A percentile compares a stretch with the other conserved stretches of the same genome.
Conservation (phyloP, 2,797 vertebrate genomes). For the Anas bahamensis region DNA sequence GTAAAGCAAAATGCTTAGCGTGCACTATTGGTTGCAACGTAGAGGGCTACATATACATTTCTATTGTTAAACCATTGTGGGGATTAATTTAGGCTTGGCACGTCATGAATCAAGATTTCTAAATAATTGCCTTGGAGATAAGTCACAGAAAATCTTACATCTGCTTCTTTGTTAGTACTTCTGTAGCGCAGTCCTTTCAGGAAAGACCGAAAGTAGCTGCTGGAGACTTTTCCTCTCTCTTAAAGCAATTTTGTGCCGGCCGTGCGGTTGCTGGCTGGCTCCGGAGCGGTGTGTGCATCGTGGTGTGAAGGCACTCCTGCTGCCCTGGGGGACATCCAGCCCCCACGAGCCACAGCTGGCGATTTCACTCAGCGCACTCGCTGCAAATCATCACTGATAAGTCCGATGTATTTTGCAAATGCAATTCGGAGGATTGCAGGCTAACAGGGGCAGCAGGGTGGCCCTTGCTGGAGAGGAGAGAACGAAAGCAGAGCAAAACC, state of each 20-base stretch:
- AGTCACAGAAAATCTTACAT: constrained; percentile 61
- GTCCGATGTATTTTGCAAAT: not conserved
- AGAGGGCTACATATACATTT: not conserved
- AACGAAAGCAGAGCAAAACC: not conserved
- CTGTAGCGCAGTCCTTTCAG: constrained; percentile 50
- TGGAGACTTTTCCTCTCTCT: not conserved
- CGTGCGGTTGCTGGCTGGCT: not conserved
- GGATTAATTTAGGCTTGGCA: constrained; percentile 56
- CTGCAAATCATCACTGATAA: not conserved
- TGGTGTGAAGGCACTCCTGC: not conserved
- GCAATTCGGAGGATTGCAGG: not conserved
- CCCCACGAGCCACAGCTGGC: accelerated
- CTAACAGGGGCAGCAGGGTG: not conserved
- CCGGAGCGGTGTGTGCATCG: not conserved
- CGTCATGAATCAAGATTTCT: constrained; percentile 44
- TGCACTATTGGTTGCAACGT: not conserved
- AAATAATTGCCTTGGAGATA: constrained; percentile 56
- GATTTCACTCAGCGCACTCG: not conserved
- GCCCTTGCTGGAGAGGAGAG: accelerated
- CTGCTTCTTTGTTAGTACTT: constrained; percentile 64
- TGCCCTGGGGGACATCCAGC: not conserved
- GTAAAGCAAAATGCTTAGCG: constrained; percentile 25
- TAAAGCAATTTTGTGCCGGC: not conserved
- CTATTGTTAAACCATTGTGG: constrained; percentile 20
- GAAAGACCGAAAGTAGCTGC: constrained; percentile 48